Evolutionary conservation across 2,113 vertebrate species (phyloP), one percentile per base, ranked within the genome.

Genomic region (Oxygymnocypris stewartii): DNA sequence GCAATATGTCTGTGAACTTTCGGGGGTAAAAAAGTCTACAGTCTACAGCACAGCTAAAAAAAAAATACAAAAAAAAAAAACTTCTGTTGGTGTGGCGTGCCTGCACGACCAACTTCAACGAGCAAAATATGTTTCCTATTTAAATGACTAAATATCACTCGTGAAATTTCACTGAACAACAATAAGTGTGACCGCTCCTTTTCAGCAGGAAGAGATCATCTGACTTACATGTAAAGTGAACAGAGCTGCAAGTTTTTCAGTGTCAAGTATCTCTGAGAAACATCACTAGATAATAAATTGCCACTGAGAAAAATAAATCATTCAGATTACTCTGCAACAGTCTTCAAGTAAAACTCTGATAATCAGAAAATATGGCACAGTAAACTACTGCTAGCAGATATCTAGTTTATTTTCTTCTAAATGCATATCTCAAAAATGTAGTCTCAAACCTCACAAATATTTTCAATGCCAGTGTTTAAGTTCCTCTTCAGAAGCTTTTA

Each of bases 401-500:
- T 77, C 47, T 77, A 77, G 13, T 25, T 77, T 77, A 51, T 25
- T 49, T 49, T 76, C 74, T 76, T 49, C 44, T 77, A 7, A 47
- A 44, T 23, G 11, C 47, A 31, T 54, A 51, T 18, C 51, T 78
- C 6, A 78, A 47, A 42, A 11, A 76, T 76, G 0, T 78, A 0
- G 44, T 25, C 76, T 54, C 47, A 78, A 35, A 54, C 49, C 25
- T 54, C 28, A 35, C 44, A 51, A 78, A 78, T 54, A 28, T 78
- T 78, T 80, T 81, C 23, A 42, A 44, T 31, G 49, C 16, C 61
- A 67, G 20, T 31, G 42, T 20, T 20, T 23, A 61, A 49, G 16
- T 49, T 82, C 61, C 14, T 31, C 8, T 16, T 67, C 8, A 18
- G n/a, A 82, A 82, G 42, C 63, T 28, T 49, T 28, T 20, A 31